Conservation (phyloP, 2,113 vertebrate species). For the Phyllostomus hastatus region DNA sequence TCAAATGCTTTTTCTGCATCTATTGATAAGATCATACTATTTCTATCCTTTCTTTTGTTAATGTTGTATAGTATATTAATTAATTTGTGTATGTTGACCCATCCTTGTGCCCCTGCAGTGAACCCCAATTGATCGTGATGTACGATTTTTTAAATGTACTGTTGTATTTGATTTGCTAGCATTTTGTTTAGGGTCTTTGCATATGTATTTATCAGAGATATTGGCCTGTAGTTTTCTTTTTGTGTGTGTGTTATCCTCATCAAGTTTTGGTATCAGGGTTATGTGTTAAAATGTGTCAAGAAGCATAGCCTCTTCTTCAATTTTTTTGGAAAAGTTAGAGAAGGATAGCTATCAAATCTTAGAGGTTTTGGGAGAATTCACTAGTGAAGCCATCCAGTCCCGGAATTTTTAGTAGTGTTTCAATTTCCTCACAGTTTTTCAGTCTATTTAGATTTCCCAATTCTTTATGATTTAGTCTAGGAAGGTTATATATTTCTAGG, state of each 20-base stretch:
- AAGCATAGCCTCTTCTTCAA: not conserved
- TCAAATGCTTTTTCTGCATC: not conserved
- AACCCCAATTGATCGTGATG: not conserved
- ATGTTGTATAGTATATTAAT: not conserved
- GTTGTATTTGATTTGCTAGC: not conserved
- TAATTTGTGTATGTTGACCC: not conserved
- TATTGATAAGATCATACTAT: not conserved
- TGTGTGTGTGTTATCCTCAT: not conserved
- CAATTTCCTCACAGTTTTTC: not conserved
- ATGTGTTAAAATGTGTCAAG: not conserved
- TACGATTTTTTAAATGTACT: not conserved
- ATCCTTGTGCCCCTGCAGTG: not conserved
- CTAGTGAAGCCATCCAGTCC: not conserved
- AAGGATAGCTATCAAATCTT: not conserved
- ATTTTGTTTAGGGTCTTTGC: not conserved
- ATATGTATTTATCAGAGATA: not conserved
- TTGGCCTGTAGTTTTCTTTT: not conserved
- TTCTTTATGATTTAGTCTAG: not conserved
- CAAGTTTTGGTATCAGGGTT: not conserved
- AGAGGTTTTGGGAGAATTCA: not conserved
- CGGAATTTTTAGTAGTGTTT: not conserved
- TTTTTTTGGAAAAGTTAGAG: not conserved
- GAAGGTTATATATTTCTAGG: not conserved
- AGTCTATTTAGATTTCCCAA: not conserved
- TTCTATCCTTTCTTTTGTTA: not conserved